Percentiles rank a stretch among this genome's conserved stretches.
Conservation (phyloP, 2,113 vertebrate species). For the Bos javanicus region DNA sequence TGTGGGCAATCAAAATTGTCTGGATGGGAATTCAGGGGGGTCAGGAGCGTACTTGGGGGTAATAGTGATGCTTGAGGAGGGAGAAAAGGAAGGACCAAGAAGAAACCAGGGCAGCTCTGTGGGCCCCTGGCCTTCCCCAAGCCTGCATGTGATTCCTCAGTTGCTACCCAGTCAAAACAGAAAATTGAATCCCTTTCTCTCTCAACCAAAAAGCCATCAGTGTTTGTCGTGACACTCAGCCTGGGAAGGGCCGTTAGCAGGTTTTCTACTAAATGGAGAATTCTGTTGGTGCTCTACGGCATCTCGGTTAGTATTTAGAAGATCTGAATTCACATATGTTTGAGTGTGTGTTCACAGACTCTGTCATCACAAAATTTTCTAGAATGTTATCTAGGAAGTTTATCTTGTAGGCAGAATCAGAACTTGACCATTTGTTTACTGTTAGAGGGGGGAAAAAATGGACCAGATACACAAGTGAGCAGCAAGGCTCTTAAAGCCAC, state of each 20-base stretch:
- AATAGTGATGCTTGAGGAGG: neutral
- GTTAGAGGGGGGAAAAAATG: neutral
- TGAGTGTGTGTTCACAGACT: neutral
- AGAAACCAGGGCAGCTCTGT: neutral
- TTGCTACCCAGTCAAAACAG: neutral
- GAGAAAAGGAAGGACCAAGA: neutral
- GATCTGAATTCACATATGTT: neutral
- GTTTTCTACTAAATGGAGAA: neutral
- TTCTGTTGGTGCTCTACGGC: neutral
- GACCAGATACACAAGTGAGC: neutral
- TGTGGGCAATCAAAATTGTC: neutral
- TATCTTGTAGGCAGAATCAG: neutral
- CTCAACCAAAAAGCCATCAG: neutral
- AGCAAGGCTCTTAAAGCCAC: slow-evolving; percentile 49
- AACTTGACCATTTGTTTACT: neutral
- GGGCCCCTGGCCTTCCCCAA: neutral
- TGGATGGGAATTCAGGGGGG: neutral
- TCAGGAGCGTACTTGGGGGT: neutral
- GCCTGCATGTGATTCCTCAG: neutral
- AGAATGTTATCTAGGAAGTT: neutral
- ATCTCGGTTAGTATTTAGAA: neutral
- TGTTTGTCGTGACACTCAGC: neutral
- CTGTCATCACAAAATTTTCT: neutral
- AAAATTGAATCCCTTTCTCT: neutral
- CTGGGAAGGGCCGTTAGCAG: neutral